phyloP scores from a whole-genome alignment of 53 echinoderm and acorn worm genomes.

The Hippasteria phrygiana region DNA sequence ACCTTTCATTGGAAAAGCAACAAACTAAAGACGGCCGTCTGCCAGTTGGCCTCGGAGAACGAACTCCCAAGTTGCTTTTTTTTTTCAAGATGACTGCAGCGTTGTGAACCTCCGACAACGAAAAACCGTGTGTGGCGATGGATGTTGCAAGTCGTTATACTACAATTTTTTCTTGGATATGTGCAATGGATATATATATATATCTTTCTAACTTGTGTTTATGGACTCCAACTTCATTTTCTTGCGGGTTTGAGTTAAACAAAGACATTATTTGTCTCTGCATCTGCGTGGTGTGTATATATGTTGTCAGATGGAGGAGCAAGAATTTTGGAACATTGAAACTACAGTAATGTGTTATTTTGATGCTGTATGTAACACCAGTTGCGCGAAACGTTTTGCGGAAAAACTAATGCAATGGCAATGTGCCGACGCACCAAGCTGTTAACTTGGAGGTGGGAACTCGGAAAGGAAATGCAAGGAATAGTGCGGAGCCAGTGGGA shows the following conservation, averaged over 20 bases:
- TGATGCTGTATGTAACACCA: slow-evolving; percentile 7
- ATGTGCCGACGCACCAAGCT: background rate
- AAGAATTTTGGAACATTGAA: background rate
- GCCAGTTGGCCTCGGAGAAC: slow-evolving; percentile 2
- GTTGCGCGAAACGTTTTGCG: background rate
- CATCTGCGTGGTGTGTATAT: slow-evolving; percentile 39
- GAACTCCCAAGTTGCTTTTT: slow-evolving; percentile 29
- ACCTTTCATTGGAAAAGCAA: slow-evolving; percentile 4
- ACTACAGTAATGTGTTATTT: slow-evolving; percentile 41
- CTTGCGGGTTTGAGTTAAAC: slow-evolving; percentile 39
- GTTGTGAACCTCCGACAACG: background rate
- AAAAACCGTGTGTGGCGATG: background rate
- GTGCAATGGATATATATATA: slow-evolving; percentile 55
- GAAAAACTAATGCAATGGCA: slow-evolving; percentile 1
- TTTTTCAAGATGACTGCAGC: slow-evolving; percentile 27
- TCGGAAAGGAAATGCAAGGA: background rate
- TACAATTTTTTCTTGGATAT: slow-evolving; percentile 26
- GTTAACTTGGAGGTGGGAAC: background rate
- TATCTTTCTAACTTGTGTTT: slow-evolving; percentile 47
- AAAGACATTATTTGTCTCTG: slow-evolving; percentile 24
- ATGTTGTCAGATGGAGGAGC: background rate
- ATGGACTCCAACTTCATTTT: slow-evolving; percentile 13
- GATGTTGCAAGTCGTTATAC: background rate
- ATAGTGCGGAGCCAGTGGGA: background rate
- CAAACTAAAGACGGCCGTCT: background rate